Evolutionary conservation across 2,113 vertebrate genomes (phyloP).

Genomic region (pig (Sus scrofa)): DNA sequence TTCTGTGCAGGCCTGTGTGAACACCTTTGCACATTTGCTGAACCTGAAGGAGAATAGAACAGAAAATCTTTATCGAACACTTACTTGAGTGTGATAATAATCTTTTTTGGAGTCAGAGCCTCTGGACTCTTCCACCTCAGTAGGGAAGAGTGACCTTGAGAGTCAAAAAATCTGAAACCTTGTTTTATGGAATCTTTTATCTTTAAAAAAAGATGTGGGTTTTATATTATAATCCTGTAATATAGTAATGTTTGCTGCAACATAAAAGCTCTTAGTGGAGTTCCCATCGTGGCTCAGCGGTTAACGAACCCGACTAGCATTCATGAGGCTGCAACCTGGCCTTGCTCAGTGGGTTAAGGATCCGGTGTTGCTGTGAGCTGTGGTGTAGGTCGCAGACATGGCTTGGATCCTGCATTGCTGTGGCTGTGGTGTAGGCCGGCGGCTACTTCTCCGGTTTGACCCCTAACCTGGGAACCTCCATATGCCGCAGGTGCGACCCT

Average conservation of each 20-base stretch:
- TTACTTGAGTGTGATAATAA: not conserved
- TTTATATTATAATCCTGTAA: not conserved
- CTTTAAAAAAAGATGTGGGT: not conserved
- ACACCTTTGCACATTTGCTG: not conserved
- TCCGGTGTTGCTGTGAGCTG: too few relatives aligned
- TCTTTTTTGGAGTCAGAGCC: not conserved
- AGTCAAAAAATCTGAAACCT: not conserved
- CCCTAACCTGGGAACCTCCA: too few relatives aligned
- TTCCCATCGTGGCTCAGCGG: too few relatives aligned
- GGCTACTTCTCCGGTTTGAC: too few relatives aligned
- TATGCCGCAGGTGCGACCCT: too few relatives aligned
- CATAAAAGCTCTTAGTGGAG: not conserved
- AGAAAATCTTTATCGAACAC: not conserved
- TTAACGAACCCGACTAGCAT: too few relatives aligned
- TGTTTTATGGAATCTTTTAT: slow-evolving; percentile 12
- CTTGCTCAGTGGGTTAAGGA: too few relatives aligned
- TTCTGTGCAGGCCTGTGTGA: not conserved
- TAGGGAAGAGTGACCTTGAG: not conserved
- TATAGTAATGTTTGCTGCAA: not conserved
- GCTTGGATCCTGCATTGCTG: too few relatives aligned
- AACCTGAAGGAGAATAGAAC: slow-evolving; percentile 4
- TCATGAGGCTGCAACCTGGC: too few relatives aligned
- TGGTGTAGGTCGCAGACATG: too few relatives aligned
- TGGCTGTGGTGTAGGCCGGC: too few relatives aligned
- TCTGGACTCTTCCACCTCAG: not conserved